phyloP scores from a whole-genome alignment of 92 coral and sea anemone species.

The Muricea muricata region DNA sequence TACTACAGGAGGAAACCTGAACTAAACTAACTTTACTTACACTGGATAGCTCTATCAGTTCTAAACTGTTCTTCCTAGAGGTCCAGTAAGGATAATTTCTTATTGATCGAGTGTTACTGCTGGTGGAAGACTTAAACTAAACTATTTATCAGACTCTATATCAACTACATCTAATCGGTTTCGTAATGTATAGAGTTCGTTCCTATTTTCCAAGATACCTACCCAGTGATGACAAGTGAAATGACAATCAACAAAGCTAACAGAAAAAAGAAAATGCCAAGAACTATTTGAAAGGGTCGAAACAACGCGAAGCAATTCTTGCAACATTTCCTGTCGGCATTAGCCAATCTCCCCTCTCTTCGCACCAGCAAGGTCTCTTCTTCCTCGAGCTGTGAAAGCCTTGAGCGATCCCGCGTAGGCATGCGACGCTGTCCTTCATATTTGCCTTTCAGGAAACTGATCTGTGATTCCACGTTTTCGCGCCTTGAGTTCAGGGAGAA shows the following conservation, averaged over 20 bases:
- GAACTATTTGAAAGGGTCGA: slow-evolving; percentile 92
- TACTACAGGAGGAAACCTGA: too few species aligned
- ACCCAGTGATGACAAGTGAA: slow-evolving; percentile 78
- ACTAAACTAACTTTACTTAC: too few species aligned
- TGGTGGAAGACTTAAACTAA: too few species aligned
- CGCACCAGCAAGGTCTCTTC: slow-evolving; percentile 75
- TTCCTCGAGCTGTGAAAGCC: slow-evolving; percentile 76
- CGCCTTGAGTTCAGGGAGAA: neutral
- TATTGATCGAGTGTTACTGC: too few species aligned
- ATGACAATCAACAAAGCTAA: slow-evolving; percentile 81
- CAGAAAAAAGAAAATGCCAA: slow-evolving; percentile 82
- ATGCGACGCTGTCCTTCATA: slow-evolving; percentile 77
- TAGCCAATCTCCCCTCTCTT: slow-evolving; percentile 74
- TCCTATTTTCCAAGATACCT: neutral
- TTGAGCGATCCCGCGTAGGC: slow-evolving; percentile 74
- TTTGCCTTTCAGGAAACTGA: slow-evolving; percentile 81
- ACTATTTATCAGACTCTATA: too few species aligned
- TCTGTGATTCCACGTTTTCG: slow-evolving; percentile 19
- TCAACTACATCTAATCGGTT: too few species aligned
- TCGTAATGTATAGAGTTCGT: too few species aligned
- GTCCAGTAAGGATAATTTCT: too few species aligned
- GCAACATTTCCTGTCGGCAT: slow-evolving; percentile 85
- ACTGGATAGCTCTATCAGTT: too few species aligned
- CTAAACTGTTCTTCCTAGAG: too few species aligned
- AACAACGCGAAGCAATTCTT: slow-evolving; percentile 84